Evolutionary conservation across 2,113 vertebrate species (phyloP).

Genomic region (Opisthocomus hoazin): DNA sequence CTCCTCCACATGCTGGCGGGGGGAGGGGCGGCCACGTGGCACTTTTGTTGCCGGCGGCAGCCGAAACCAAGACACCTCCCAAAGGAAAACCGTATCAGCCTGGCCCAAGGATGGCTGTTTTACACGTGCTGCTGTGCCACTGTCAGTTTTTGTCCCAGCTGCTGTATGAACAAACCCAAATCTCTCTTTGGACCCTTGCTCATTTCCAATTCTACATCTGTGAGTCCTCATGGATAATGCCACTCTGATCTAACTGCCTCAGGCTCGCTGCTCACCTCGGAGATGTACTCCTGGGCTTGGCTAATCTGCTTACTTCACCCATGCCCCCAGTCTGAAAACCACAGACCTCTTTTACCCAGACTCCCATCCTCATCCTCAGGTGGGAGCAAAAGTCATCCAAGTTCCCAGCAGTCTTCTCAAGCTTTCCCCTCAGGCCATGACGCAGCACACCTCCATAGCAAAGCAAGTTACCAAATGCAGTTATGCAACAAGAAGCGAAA

Average conservation of each 20-base stretch:
- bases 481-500: conserved; percentile 1
- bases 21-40: no score
- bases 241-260: neutral
- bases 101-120: neutral
- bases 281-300: neutral
- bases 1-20: no score
- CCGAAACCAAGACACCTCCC: no score
- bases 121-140: neutral
- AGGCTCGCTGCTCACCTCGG: neutral
- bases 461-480: neutral
- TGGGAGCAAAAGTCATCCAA: neutral
- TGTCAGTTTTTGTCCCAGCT: neutral
- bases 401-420: neutral
- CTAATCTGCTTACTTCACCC: neutral
- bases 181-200: neutral
- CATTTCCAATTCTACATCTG: conserved; percentile 1
- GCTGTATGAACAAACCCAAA: neutral
- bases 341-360: neutral
- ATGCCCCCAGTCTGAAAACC: neutral
- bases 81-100: neutral
- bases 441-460: neutral
- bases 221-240: neutral
- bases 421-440: neutral
- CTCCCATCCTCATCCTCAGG: neutral
- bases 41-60: no score